Evolutionary conservation across 2,797 vertebrate genomes (phyloP).

Genomic region (Rousettus madagascariensis): DNA sequence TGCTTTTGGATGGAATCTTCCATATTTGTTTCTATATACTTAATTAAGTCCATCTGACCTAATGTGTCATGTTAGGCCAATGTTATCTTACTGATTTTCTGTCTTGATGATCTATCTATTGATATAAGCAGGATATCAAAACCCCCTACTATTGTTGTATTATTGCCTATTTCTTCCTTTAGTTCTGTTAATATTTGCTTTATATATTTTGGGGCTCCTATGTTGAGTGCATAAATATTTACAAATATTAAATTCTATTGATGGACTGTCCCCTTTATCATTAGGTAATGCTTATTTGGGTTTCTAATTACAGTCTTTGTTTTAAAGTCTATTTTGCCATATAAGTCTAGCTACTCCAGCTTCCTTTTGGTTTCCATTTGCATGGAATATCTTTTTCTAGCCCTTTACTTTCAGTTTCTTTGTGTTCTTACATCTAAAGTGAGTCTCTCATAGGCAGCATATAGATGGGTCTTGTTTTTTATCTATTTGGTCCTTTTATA

Average conservation of each 20-base stretch:
- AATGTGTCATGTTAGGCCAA: too few species aligned
- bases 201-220: neutral
- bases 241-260: neutral
- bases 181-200: neutral
- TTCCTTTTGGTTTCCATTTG: neutral
- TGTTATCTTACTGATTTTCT: too few species aligned
- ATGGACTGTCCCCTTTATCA: neutral
- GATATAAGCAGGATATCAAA: too few species aligned
- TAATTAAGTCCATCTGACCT: too few species aligned
- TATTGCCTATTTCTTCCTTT: neutral
- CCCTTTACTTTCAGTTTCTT: neutral
- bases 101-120: too few species aligned
- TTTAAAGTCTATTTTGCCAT: neutral
- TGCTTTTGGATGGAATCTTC: neutral
- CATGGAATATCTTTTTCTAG: neutral
- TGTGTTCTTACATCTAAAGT: neutral
- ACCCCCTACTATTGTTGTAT: neutral
- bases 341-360: neutral
- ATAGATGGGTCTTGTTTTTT: neutral
- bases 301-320: neutral
- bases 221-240: neutral
- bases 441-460: neutral
- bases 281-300: neutral
- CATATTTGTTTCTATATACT: too few species aligned
- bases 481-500: neutral